Conservation (phyloP, 1,140 invertebrate genomes). For the Drosophila ercepeae region DNA sequence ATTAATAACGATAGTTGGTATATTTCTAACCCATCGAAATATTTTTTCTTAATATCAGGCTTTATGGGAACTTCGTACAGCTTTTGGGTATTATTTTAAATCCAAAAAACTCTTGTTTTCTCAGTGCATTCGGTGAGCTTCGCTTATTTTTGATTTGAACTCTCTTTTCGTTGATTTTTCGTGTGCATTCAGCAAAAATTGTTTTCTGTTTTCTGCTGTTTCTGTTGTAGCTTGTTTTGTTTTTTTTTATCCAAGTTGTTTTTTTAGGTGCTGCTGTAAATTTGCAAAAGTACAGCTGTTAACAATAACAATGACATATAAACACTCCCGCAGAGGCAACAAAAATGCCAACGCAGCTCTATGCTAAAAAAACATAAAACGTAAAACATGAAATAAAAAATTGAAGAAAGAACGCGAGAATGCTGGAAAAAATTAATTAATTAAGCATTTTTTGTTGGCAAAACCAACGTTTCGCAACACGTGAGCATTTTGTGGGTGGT, state of each 20-base stretch:
- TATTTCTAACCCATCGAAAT: too few species aligned
- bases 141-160: conserved; percentile 10
- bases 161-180: conserved; percentile 47
- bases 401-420: conserved; percentile 15
- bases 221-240: conserved; percentile 27
- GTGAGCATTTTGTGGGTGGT: conserved; percentile 44
- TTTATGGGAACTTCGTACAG: too few species aligned
- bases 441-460: conserved; percentile 59
- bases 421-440: conserved; percentile 58
- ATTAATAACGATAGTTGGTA: too few species aligned
- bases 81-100: too few species aligned
- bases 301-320: conserved; percentile 71
- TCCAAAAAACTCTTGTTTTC: neutral
- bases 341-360: conserved; percentile 52
- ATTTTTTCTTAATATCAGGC: too few species aligned
- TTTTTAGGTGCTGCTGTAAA: conserved; percentile 53
- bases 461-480: conserved; percentile 41
- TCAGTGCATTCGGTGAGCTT: conserved; percentile 1
- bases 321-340: conserved; percentile 40
- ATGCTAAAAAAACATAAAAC: conserved; percentile 10
- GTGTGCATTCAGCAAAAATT: conserved; percentile 63
- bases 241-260: conserved; percentile 21
- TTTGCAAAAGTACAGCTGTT: conserved; percentile 67
- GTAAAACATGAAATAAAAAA: conserved; percentile 8
- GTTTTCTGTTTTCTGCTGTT: conserved; percentile 33